A percentile compares a stretch with the other conserved stretches of the same genome.
phyloP scores from a whole-genome alignment of 1,140 invertebrate species.

The Lepidurus couesii region DNA sequence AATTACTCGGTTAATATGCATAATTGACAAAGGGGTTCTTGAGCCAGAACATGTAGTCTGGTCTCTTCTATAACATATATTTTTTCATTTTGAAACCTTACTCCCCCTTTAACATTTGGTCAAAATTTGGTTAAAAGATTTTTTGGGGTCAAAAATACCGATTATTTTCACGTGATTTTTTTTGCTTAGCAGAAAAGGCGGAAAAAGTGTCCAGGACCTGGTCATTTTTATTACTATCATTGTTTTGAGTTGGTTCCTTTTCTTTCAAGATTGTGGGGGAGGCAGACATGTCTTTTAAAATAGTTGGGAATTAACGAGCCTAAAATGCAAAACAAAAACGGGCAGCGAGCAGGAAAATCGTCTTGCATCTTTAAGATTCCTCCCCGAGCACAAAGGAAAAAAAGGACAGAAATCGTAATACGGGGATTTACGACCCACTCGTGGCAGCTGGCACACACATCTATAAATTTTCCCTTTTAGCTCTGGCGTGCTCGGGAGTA shows the following conservation, averaged over 20 bases:
- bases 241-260: neutral
- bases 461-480: conserved; percentile 17
- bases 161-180: no score
- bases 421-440: conserved; percentile 1
- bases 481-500: neutral
- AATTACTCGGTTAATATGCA: no score
- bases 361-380: neutral
- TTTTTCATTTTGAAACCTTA: no score
- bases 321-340: neutral
- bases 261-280: neutral
- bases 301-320: neutral
- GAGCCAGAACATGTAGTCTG: no score
- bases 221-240: no score
- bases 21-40: no score
- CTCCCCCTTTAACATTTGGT: no score
- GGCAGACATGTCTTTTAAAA: neutral
- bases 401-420: conserved; percentile 11
- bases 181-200: no score
- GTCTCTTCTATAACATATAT: no score
- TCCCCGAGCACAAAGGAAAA: neutral
- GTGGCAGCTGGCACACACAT: conserved; percentile 11
- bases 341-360: neutral
- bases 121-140: no score
- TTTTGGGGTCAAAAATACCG: no score
- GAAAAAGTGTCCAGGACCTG: no score